Evolutionary conservation across 2,797 vertebrate genomes (phyloP), one percentile per base, ranked within the genome.

Genomic region (Psittacula derbiana): DNA sequence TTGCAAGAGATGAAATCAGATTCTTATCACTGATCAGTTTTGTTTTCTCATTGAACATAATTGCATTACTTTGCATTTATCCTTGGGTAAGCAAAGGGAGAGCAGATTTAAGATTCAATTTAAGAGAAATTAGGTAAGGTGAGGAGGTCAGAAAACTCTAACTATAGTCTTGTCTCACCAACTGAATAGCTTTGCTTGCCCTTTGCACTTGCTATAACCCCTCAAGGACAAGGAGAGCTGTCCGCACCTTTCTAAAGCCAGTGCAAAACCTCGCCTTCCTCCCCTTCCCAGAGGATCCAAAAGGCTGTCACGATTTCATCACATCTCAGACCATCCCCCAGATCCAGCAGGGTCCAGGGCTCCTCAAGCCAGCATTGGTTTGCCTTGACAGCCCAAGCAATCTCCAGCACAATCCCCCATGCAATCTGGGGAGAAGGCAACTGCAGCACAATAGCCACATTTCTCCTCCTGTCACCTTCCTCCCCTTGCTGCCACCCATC

Each of bases 31-130:
- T 28, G 46, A 91, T 88, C n/a, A 21, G 25, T 87, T 94, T 92
- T 86, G 60, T 53, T 85, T 88, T 86, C 81, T 66, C 79, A 87
- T 30, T 85, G 67, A 93, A 90, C 25, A 46, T 93, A 95, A 94
- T 94, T 86, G 80, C 21, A 2, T 76, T 73, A 71, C 47, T 96
- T 90, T 93, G 67, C 83, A 90, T 92, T 94, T 95, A 50, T 81
- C 88, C 90, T 89, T 85, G 67, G 86, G 83, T 92, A 71, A 93
- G 67, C 65, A 85, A 80, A 95, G 76, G 28, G 20, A 90, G 66
- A 90, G 52, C 23, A 80, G 43, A 73, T 47, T 43, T 60, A 66
- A 83, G 61, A 70, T 82, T 86, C 2, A 0, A 90, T 87, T 93
- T 69, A 82, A 84, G 60, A 91, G 50, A 90, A 94, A 93, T 53